A percentile compares a stretch with the other conserved stretches of the same genome.
Evolutionary conservation across 2,888 invertebrate species (phyloP).

Genomic region (Nesidiocoris tenuis): DNA sequence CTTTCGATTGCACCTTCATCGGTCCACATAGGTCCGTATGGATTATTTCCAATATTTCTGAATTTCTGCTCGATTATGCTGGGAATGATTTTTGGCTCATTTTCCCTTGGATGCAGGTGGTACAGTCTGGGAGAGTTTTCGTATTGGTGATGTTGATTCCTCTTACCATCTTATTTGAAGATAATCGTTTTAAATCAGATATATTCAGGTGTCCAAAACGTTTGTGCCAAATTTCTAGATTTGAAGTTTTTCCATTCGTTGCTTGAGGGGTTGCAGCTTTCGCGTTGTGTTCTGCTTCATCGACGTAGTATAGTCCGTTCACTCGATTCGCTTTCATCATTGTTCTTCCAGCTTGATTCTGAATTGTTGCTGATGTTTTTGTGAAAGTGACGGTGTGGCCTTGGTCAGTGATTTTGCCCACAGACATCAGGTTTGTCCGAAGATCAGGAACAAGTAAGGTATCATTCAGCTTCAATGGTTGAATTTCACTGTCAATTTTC

Average conservation of each 20-base stretch:
- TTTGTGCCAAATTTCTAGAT: constrained; percentile 3
- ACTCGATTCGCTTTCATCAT: background rate
- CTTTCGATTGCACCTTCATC: background rate
- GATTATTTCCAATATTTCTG: constrained; percentile 29
- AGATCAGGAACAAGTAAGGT: constrained; percentile 12
- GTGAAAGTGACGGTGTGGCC: constrained; percentile 2
- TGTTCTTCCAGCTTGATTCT: background rate
- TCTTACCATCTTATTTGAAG: background rate
- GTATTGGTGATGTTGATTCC: background rate
- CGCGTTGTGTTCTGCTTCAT: background rate
- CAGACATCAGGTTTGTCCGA: constrained; percentile 9
- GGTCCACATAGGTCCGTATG: constrained; percentile 27
- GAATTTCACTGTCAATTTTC: background rate
- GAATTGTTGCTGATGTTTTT: background rate
- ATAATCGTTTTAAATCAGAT: background rate
- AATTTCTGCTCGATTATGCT: background rate
- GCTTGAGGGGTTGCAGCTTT: background rate
- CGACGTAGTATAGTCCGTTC: background rate
- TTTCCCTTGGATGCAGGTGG: constrained; percentile 1
- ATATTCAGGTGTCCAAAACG: constrained; percentile 5
- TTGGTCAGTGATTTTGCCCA: constrained; percentile 22
- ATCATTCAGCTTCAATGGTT: background rate
- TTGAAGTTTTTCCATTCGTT: background rate
- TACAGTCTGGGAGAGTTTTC: background rate
- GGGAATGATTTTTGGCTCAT: constrained; percentile 18